Percentiles rank a stretch among this genome's conserved stretches.
Evolutionary conservation across 92 coral and sea anemone species (phyloP).

Genomic region (Anthopleura xanthogrammica): DNA sequence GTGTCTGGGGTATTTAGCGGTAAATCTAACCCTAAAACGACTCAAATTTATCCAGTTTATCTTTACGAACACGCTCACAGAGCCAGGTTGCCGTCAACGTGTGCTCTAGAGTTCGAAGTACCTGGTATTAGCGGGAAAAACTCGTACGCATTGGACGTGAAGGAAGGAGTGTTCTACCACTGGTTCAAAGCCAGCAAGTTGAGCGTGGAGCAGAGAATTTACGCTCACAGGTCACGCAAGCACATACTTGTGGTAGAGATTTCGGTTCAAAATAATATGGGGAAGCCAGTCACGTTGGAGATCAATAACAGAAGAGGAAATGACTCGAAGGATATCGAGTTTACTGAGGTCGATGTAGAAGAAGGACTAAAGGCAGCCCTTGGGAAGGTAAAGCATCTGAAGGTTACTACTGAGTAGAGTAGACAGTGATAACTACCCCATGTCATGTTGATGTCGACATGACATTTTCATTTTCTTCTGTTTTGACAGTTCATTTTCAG

Average conservation of each 20-base stretch:
- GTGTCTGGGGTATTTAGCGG: constrained; percentile 76
- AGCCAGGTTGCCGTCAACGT: constrained; percentile 70
- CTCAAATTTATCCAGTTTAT: constrained; percentile 68
- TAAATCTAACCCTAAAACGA: constrained; percentile 56
- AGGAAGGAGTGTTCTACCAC: constrained; percentile 69
- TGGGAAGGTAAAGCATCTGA: constrained; percentile 56
- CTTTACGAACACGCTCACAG: constrained; percentile 73
- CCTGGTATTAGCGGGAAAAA: constrained; percentile 45
- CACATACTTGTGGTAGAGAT: constrained; percentile 72
- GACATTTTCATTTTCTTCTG: too few relatives aligned
- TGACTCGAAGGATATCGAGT: constrained; percentile 58
- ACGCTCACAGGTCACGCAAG: constrained; percentile 74
- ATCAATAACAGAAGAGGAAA: constrained; percentile 51
- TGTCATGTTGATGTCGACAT: too few relatives aligned
- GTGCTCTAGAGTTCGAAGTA: constrained; percentile 57
- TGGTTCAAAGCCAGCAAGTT: constrained; percentile 62
- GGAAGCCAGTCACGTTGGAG: constrained; percentile 36
- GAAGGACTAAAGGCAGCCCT: constrained; percentile 56
- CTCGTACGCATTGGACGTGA: constrained; percentile 68
- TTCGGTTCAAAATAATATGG: constrained; percentile 45
- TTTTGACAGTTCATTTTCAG: too few relatives aligned
- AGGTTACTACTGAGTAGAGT: not conserved
- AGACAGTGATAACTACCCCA: too few relatives aligned
- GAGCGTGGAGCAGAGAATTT: constrained; percentile 62
- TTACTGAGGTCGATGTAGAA: constrained; percentile 43